Conservation (phyloP, 2,113 vertebrate genomes). For the Hippocampus mohnikei region DNA sequence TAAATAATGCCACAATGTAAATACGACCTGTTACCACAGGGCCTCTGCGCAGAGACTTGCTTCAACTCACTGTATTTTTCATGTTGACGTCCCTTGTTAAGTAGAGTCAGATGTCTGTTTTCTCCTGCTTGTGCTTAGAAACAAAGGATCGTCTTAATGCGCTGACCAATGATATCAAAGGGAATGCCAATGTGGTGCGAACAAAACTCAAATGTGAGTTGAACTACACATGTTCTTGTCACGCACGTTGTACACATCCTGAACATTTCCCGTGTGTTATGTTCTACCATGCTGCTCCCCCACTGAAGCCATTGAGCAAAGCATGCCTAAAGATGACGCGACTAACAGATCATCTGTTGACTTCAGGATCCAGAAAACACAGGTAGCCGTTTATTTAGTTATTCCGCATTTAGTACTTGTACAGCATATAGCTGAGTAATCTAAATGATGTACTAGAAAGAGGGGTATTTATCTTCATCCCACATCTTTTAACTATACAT, state of each 20-base stretch:
- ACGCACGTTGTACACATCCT: background rate
- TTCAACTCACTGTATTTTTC: background rate
- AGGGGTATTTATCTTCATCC: background rate
- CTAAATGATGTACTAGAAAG: background rate
- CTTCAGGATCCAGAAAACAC: conserved; percentile 89
- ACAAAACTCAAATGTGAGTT: conserved; percentile 81
- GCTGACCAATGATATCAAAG: conserved; percentile 88
- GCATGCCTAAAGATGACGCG: conserved; percentile 77
- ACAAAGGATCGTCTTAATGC: conserved; percentile 88
- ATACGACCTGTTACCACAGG: too few species aligned
- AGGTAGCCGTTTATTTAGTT: conserved; percentile 60
- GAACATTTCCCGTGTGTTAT: background rate
- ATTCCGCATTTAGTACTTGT: background rate
- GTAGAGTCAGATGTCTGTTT: background rate
- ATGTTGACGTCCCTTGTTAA: background rate
- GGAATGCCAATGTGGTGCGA: conserved; percentile 82
- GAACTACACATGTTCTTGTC: background rate
- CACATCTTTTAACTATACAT: background rate
- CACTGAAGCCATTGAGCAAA: conserved; percentile 83
- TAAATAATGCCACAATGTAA: too few species aligned
- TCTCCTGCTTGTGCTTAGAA: conserved; percentile 64
- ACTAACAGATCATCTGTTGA: conserved; percentile 77
- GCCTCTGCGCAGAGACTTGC: too few species aligned
- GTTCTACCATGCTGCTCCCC: background rate
- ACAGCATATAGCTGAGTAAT: background rate